phyloP scores from a whole-genome alignment of 2,113 vertebrate species.

The Callorhinus ursinus region DNA sequence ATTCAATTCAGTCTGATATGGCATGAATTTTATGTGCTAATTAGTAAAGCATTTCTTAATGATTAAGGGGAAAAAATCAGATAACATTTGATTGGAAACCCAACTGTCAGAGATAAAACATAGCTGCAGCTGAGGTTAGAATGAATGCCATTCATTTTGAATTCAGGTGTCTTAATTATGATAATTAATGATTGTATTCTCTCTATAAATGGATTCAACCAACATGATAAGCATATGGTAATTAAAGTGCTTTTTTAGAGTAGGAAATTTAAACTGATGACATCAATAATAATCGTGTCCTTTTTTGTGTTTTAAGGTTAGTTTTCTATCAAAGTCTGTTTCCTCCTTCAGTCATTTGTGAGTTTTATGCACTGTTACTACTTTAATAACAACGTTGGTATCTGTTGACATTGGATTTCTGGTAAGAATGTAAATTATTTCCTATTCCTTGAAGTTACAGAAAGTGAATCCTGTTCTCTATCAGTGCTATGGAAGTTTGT shows the following conservation, averaged over 20 bases:
- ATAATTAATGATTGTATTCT: slow-evolving; percentile 89
- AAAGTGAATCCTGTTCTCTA: not conserved
- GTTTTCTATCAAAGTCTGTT: slow-evolving; percentile 75
- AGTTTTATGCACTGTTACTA: slow-evolving; percentile 21
- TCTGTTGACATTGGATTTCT: slow-evolving; percentile 59
- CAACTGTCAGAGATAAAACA: slow-evolving; percentile 89
- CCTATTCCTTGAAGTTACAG: not conserved
- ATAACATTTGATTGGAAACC: slow-evolving; percentile 89
- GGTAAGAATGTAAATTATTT: slow-evolving; percentile 55
- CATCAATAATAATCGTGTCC: slow-evolving; percentile 83
- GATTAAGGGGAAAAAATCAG: slow-evolving; percentile 87
- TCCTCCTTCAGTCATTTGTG: slow-evolving; percentile 18
- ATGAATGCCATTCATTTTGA: slow-evolving; percentile 83
- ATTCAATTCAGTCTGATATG: slow-evolving; percentile 89
- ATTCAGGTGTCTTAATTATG: slow-evolving; percentile 90
- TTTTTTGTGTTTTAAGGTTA: slow-evolving; percentile 79
- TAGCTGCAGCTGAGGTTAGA: slow-evolving; percentile 83
- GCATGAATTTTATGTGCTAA: slow-evolving; percentile 89
- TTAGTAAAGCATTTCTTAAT: slow-evolving; percentile 91
- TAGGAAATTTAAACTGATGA: slow-evolving; percentile 86
- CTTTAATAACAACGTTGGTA: slow-evolving; percentile 53
- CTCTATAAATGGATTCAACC: slow-evolving; percentile 86
- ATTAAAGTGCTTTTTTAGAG: slow-evolving; percentile 86
- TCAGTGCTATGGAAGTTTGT: slow-evolving; percentile 22
- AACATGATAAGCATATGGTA: slow-evolving; percentile 89